Conservation (phyloP, 2,888 invertebrate genomes). For the Apoderus coryli region DNA sequence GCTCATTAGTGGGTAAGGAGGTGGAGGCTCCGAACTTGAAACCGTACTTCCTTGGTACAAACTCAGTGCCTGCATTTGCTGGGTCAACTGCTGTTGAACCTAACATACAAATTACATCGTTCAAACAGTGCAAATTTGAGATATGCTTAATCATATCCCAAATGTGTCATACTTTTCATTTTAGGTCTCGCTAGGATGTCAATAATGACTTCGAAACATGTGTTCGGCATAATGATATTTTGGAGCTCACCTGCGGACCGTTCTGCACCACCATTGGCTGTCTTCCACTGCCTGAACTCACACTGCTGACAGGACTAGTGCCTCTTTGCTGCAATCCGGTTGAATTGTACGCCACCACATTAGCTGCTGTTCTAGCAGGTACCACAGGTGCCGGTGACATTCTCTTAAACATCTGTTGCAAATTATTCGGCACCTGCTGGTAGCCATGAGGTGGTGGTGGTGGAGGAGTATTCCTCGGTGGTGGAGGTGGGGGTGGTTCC, state of each 20-base stretch:
- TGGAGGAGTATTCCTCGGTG: slow-evolving; percentile 44
- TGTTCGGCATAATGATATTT: no score
- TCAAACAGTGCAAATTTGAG: no score
- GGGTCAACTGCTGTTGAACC: slow-evolving; percentile 72
- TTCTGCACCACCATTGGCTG: slow-evolving; percentile 65
- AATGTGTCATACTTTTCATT: no score
- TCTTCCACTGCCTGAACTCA: slow-evolving; percentile 33
- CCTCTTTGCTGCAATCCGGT: slow-evolving; percentile 22
- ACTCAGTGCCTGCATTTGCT: slow-evolving; percentile 77
- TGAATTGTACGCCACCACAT: slow-evolving; percentile 34
- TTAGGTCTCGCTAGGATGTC: no score
- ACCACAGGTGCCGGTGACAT: slow-evolving; percentile 59
- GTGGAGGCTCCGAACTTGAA: slow-evolving; percentile 47
- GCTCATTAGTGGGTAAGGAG: slow-evolving; percentile 39
- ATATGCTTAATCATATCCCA: no score
- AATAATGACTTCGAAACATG: no score
- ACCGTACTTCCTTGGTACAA: slow-evolving; percentile 52
- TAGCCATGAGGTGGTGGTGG: slow-evolving; percentile 42
- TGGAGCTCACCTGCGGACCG: slow-evolving; percentile 16
- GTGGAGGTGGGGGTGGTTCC: slow-evolving; percentile 39
- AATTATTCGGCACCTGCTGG: slow-evolving; percentile 40
- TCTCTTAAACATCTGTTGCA: slow-evolving; percentile 58
- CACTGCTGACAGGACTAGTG: slow-evolving; percentile 52
- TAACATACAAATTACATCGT: no score
- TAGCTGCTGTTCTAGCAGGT: slow-evolving; percentile 51